Base-by-base conservation (phyloP, 2,888 invertebrate genomes). In the Bibio marci region DNA sequence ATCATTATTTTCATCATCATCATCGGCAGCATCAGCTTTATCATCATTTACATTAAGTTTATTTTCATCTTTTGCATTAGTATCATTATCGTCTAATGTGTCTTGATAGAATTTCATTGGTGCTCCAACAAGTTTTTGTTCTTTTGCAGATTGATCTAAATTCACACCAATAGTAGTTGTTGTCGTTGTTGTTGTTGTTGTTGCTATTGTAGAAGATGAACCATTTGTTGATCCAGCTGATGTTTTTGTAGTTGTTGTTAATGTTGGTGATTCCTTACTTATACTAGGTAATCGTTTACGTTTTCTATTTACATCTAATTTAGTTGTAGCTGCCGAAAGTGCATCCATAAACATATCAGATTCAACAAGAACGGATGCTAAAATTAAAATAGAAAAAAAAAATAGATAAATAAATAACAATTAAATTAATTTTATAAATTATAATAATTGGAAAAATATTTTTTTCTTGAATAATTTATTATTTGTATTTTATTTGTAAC, bases 281-380 rank as follows among this genome's bases (percentile, higher is more conserved):
- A 76, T 72, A 47, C 77, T 77, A 1, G 73, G 69, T 32, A 80
- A 68, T 33, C 86, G 72, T 60, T 85, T 86, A 41, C 81, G 69
- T 55, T 87, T 90, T 50, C 78, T 75, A 3, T 13, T 17, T 2
- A 76, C 71, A 45, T 81, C 78, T 56, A 83, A 69, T 67, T 79
- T 63, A 19, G 76, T 76, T 7, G 83, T 79, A 2, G 77, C 76
- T 2, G 80, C 80, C 46, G 73, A 71, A 27, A 94, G 64, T 1
- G 90, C 90, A 59, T 91, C 90, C 79, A 90, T 90, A 57, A 94
- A 94, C 63, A 88, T 78, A 52, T 85, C 86, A 54, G 90, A 90
- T 58, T 94, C 94, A 55, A 86, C 78, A 35, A 92, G 62, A 47
- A 80, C 62, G 62, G 74, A 70, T 38, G 81, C 82, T 80, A 70